Evolutionary conservation across 2,797 vertebrate genomes (phyloP).

Genomic region (Neopelma chrysocephalum): DNA sequence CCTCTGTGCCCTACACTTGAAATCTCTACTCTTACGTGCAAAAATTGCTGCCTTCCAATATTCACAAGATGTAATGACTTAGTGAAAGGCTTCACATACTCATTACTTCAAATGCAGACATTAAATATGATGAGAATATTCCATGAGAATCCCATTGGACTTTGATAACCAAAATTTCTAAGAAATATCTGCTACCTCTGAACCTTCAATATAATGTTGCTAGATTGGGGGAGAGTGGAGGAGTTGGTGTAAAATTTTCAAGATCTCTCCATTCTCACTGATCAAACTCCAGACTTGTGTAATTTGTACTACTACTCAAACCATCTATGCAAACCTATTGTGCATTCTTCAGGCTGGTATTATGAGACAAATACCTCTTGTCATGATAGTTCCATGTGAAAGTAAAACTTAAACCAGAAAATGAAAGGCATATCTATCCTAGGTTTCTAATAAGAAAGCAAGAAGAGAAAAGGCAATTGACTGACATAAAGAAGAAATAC

Average conservation of each 20-base stretch:
- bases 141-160: not conserved
- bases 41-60: not conserved
- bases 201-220: not conserved
- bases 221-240: accelerated
- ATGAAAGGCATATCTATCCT: not conserved
- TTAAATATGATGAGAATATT: not conserved
- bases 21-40: not conserved
- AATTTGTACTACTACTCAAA: not conserved
- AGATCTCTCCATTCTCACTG: not conserved
- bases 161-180: not conserved
- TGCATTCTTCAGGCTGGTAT: not conserved
- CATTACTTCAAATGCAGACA: not conserved
- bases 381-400: not conserved
- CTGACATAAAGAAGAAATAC: not conserved
- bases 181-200: not conserved
- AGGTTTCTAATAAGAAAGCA: not conserved
- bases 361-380: not conserved
- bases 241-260: not conserved
- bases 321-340: not conserved
- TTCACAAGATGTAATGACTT: not conserved
- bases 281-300: not conserved
- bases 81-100: not conserved
- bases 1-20: not conserved
- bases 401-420: not conserved
- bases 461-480: not conserved